Percentiles rank a stretch among this genome's conserved stretches.
These are phyloP conservation scores for Malthinus seriepunctatus DNA, from an alignment of 2,888 invertebrate species.

Conservation along the genomic window DNA sequence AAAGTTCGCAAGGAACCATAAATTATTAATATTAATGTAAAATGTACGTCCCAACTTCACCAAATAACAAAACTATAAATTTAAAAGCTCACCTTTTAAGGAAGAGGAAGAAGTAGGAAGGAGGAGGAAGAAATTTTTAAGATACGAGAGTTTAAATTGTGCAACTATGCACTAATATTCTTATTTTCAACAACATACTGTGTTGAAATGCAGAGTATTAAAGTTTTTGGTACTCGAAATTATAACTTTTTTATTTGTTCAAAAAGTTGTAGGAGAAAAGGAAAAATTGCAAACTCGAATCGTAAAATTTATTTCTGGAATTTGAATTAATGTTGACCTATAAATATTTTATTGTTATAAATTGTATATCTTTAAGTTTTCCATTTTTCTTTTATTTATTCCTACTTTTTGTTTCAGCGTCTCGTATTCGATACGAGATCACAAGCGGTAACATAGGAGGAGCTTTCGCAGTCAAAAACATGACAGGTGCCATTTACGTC, in stretches of 20 bases:
- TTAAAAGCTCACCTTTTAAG: background rate
- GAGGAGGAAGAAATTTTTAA: too few relatives aligned
- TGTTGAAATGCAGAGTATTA: too few relatives aligned
- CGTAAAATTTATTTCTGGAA: too few relatives aligned
- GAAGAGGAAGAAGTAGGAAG: background rate
- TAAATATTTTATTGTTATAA: background rate
- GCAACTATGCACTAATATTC: too few relatives aligned
- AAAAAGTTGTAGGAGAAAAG: too few relatives aligned
- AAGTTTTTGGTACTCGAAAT: too few relatives aligned
- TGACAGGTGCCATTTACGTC: constrained; percentile 98
- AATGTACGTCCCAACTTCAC: constrained; percentile 2
- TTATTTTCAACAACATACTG: too few relatives aligned
- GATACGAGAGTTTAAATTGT: too few relatives aligned
- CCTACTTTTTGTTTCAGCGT: constrained; percentile 67
- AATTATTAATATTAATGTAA: constrained; percentile 6
- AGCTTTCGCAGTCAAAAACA: constrained; percentile 96
- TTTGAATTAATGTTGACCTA: background rate
- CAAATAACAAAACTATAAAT: constrained; percentile 8
- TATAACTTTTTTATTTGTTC: too few relatives aligned
- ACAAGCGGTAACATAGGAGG: constrained; percentile 99
- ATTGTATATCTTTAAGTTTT: background rate
- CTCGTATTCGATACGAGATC: constrained; percentile 99
- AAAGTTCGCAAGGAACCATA: constrained; percentile 1
- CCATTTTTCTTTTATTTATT: background rate
- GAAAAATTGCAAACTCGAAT: too few relatives aligned